Evolutionary conservation across 2,888 invertebrate species (phyloP), one percentile per base, ranked within the genome.

Genomic region (Andrena bucephala): DNA sequence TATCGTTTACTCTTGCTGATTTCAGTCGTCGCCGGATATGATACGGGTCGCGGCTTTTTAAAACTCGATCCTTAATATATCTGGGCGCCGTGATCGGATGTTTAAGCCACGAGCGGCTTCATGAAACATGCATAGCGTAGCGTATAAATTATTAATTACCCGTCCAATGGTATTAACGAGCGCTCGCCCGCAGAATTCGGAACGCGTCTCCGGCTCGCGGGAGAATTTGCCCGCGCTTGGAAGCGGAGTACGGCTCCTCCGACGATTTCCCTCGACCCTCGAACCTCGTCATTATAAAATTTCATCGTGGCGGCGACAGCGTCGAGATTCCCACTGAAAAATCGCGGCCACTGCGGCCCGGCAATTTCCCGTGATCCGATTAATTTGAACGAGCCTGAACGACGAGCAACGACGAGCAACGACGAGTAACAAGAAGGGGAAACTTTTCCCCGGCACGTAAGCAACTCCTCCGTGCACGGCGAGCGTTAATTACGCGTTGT

Each of bases 401-500:
- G 20, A 62, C 36, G 65, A 60, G 31, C 31, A 31, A 31, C 31
- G 31, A 31, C 31, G 31, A 27, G 70, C 60, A 79, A 60, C 72
- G 3, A 48, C 20, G 54, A 48, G 59, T 33, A 73, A 80, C 70
- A 50, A 66, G 66, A 65, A 24, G 42, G 69, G 16, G 52, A 66
- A 66, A 79, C 59, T 59, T 70, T 79, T 62, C n/a, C 8, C 33
- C 29, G 52, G 7, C 36, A 48, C 54, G 52, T 42, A 50, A 67
- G 29, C 57, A 67, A 72, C 63, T 65, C 24, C 27, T 5, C 62
- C 5, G 50, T 65, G 24, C 81, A 52, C 29, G n/a, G 48, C 4
- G 63, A 54, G 27, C 76, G 79, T 81, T 86, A 85, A 87, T 86
- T 85, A 76, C 76, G 54, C 42, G 63, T 54, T 50, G 71, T 71